These are phyloP conservation scores for Thamnaconus septentrionalis DNA, from an alignment of 2,113 vertebrate species.

Conservation along the genomic window DNA sequence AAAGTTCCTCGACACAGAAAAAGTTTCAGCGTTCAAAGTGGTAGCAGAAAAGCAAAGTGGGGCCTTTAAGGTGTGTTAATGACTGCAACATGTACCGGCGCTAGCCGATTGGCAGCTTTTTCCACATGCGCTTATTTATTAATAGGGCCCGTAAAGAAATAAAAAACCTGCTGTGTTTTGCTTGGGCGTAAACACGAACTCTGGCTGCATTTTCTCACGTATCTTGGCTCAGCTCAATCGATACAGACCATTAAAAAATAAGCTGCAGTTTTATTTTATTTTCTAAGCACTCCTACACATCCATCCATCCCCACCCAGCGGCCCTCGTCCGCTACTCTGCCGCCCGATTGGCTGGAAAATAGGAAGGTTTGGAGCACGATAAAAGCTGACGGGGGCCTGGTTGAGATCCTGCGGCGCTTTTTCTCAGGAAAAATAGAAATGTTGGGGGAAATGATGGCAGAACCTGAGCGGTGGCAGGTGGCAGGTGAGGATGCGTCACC, in stretches of 20 bases:
- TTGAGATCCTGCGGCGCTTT: too few relatives aligned
- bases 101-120: constrained; percentile 53
- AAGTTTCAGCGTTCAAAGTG: background rate
- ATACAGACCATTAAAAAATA: constrained; percentile 29
- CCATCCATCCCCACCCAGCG: background rate
- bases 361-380: too few relatives aligned
- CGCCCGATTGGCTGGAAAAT: too few relatives aligned
- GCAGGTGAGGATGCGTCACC: too few relatives aligned
- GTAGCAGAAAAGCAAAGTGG: constrained; percentile 55
- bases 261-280: constrained; percentile 15
- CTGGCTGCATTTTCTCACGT: constrained; percentile 18
- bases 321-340: too few relatives aligned
- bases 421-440: too few relatives aligned
- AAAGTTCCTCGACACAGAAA: too few relatives aligned
- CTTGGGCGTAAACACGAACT: constrained; percentile 7
- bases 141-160: background rate
- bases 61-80: constrained; percentile 67
- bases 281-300: constrained; percentile 1
- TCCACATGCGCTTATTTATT: constrained; percentile 58
- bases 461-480: too few relatives aligned
- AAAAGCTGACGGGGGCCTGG: too few relatives aligned
- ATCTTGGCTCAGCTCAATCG: constrained; percentile 19
- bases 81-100: constrained; percentile 58
- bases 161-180: constrained; percentile 8
- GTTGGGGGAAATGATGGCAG: too few relatives aligned